Base-by-base conservation (phyloP, 2,888 invertebrate genomes). In the Torymus tubicola region DNA sequence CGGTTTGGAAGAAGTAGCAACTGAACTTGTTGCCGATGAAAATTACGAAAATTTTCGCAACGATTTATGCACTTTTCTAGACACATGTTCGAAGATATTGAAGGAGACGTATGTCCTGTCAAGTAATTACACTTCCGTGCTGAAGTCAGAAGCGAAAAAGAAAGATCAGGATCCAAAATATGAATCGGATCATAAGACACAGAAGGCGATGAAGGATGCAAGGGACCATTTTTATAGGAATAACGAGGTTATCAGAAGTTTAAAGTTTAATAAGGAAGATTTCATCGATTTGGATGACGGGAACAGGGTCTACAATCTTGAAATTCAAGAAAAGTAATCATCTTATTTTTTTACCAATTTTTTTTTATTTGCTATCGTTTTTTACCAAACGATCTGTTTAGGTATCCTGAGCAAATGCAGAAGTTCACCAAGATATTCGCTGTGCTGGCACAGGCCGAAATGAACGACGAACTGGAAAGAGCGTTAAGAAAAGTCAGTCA, bases 391-490 rank as follows among this genome's bases (percentile, higher is more conserved):
- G 8, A 31, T 31, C 31, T 31, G 31, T 31, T 8, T 67, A 82
- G 82, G n/a, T 82, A 67, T 64, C 82, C 82, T 2, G 82, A 78
- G 24, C 80, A 78, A 18, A 82, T 82, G 82, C 82, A 80, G 21
- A 80, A 78, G 50, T 82, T 82, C 24, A 82, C 82, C 0, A 82
- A 82, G 24, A 80, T 82, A 12, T 82, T 82, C 42, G 82, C 82
- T 8, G 82, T 82, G 0, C 18, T 82, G 21, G 80, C 82, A 12
- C 82, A 82, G 18, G 80, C 82, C 11, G 82, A 82, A 42, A 80
- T 80, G 82, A 80, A 78, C 52, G 82, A 80, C 0, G 82, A 82
- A n/a, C 4, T 82, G n/a, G 82, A 82, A 31, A 74, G 16, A 18
- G 82, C 75, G 0, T 11, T 82, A n/a, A 21, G 24, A 12, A 70